Percentiles rank a stretch among this genome's conserved stretches.
Evolutionary conservation across 1,140 invertebrate genomes (phyloP).

Genomic region (Pachyrhynchus sulphureomaculatus): DNA sequence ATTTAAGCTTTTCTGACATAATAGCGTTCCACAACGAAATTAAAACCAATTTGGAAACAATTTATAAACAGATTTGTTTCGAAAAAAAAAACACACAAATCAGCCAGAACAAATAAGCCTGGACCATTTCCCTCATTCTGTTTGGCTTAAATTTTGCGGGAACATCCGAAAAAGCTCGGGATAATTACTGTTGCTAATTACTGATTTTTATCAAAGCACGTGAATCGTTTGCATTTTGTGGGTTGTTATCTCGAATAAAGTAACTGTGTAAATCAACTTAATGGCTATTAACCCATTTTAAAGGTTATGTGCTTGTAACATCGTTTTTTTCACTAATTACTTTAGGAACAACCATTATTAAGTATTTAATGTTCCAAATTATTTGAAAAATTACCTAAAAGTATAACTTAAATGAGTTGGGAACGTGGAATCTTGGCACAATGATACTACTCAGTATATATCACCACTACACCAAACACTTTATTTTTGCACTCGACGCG

Average conservation of each 20-base stretch:
- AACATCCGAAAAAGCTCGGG: slow-evolving; percentile 45
- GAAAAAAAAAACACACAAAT: slow-evolving; percentile 42
- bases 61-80: slow-evolving; percentile 40
- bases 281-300: no score
- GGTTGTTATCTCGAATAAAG: neutral
- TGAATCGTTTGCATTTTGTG: slow-evolving; percentile 46
- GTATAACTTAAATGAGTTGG: no score
- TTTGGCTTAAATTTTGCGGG: slow-evolving; percentile 34
- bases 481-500: no score
- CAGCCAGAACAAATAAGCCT: slow-evolving; percentile 42
- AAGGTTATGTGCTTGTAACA: no score
- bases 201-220: slow-evolving; percentile 52
- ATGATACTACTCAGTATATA: no score
- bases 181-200: slow-evolving; percentile 52
- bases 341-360: no score
- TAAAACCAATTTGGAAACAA: slow-evolving; percentile 37
- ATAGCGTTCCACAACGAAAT: slow-evolving; percentile 35
- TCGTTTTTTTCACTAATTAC: no score
- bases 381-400: no score
- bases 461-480: no score
- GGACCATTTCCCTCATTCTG: slow-evolving; percentile 37
- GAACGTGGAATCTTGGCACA: no score
- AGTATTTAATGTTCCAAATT: no score
- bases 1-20: slow-evolving; percentile 39
- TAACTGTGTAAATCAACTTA: no score